Conservation (phyloP, 2,888 invertebrate species). For the Amblyjoppa proteus region DNA sequence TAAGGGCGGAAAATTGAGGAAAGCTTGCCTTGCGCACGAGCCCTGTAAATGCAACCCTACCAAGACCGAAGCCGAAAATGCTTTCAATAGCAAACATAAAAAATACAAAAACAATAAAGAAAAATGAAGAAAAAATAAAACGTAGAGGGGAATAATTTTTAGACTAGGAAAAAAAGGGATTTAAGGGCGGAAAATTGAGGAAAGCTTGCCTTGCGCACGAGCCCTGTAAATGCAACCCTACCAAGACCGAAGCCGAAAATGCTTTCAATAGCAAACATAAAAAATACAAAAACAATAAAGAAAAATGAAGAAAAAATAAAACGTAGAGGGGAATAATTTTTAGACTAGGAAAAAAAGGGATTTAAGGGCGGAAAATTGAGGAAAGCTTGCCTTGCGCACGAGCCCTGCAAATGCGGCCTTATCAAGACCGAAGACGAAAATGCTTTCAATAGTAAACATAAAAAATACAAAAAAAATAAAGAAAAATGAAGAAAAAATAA, state of each 20-base stretch:
- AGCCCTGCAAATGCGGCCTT: too few relatives aligned
- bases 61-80: too few relatives aligned
- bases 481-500: not conserved
- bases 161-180: not conserved
- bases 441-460: too few relatives aligned
- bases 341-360: not conserved
- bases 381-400: too few relatives aligned
- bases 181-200: not conserved
- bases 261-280: not conserved
- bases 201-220: conserved; percentile 34
- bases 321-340: not conserved
- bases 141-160: not conserved
- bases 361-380: too few relatives aligned
- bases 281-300: not conserved
- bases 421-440: too few relatives aligned
- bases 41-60: too few relatives aligned
- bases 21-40: too few relatives aligned
- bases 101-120: not conserved
- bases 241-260: not conserved
- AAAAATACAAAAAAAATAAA: not conserved
- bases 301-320: not conserved
- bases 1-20: too few relatives aligned
- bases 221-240: conserved; percentile 9
- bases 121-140: not conserved
- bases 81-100: too few relatives aligned